phyloP scores from a whole-genome alignment of 2,888 invertebrate genomes.

The Rhorus exstirpatorius region DNA sequence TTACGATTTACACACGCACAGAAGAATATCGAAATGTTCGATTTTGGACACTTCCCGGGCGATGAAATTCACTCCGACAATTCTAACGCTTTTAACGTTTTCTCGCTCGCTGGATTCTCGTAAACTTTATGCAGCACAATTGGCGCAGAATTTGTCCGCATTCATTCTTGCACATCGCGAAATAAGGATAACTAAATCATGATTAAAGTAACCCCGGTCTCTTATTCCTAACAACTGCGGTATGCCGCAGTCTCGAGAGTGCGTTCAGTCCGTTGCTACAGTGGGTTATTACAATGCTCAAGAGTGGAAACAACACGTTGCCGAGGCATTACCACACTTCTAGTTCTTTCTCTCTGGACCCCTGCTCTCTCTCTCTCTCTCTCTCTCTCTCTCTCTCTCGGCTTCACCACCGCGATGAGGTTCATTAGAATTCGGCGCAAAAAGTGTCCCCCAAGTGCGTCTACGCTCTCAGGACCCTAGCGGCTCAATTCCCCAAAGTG shows the following conservation, averaged over 20 bases:
- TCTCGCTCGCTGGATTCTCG: too few species aligned
- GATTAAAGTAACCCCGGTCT: slow-evolving; percentile 10
- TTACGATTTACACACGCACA: too few species aligned
- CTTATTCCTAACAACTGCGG: slow-evolving; percentile 5
- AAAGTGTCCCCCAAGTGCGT: slow-evolving; percentile 47
- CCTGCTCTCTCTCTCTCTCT: too few species aligned
- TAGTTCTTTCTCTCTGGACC: slow-evolving; percentile 23
- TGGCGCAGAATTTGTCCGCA: neutral
- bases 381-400: slow-evolving; percentile 17
- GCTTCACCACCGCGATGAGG: slow-evolving; percentile 63
- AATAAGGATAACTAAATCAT: slow-evolving; percentile 25
- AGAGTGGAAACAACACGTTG: slow-evolving; percentile 57
- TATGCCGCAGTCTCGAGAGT: slow-evolving; percentile 13
- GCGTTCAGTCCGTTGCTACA: slow-evolving; percentile 29
- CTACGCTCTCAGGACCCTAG: slow-evolving; percentile 33
- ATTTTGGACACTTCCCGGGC: too few species aligned
- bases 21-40: too few species aligned
- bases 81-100: too few species aligned
- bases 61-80: too few species aligned
- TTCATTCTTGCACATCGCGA: neutral
- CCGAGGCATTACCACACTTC: slow-evolving; percentile 42
- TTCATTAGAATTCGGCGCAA: slow-evolving; percentile 61
- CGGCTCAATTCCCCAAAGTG: slow-evolving; percentile 43
- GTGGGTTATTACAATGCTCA: slow-evolving; percentile 45
- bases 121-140: neutral